Percentiles rank a stretch among this genome's conserved stretches.
Evolutionary conservation across 2,113 vertebrate genomes (phyloP).

Genomic region (Misgurnus anguillicaudatus): DNA sequence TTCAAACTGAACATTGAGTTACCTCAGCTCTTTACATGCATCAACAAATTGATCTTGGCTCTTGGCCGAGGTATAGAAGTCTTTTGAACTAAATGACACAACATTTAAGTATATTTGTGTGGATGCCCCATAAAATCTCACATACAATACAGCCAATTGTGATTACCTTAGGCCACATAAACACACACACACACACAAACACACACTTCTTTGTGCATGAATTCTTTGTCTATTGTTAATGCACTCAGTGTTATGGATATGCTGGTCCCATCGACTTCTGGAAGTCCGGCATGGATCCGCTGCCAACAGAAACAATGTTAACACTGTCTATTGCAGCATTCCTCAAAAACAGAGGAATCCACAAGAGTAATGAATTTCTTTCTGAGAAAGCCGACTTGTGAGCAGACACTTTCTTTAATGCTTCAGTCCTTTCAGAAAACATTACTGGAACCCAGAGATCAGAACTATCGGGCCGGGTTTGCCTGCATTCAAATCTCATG

Average conservation of each 20-base stretch:
- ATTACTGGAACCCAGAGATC: neutral
- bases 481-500: no score
- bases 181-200: neutral
- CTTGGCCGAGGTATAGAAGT: no score
- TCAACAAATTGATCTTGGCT: no score
- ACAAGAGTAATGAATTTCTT: neutral
- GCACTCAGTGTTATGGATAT: neutral
- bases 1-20: no score
- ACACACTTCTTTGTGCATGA: neutral
- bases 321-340: neutral
- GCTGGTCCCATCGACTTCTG: neutral
- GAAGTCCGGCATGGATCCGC: neutral
- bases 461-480: no score
- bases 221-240: neutral
- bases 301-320: slow-evolving; percentile 4
- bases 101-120: no score
- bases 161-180: neutral
- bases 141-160: no score
- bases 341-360: neutral
- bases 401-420: neutral
- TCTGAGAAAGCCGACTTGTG: neutral
- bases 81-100: no score
- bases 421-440: neutral
- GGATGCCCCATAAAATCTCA: no score
- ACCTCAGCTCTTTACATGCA: no score